These are phyloP conservation scores for Dendrolimus houi DNA, from an alignment of 2,888 invertebrate genomes.

Conservation along the genomic window DNA sequence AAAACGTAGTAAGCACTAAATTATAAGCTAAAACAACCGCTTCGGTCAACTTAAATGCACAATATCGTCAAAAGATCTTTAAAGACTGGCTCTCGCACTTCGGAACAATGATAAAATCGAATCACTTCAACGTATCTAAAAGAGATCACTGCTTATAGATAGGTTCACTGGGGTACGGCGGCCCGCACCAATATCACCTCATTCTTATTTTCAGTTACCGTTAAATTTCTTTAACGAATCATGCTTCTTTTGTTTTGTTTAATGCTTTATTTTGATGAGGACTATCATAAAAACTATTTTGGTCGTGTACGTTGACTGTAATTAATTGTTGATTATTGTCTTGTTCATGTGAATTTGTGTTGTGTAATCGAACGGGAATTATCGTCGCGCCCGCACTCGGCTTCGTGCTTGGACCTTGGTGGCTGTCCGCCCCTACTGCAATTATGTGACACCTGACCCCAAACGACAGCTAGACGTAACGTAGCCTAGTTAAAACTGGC, in stretches of 20 bases:
- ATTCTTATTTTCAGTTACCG: slow-evolving; percentile 32
- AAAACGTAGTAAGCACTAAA: slow-evolving; percentile 40
- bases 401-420: slow-evolving; percentile 57
- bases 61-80: slow-evolving; percentile 12
- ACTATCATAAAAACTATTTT: slow-evolving; percentile 70
- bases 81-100: slow-evolving; percentile 13
- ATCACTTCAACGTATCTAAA: background rate
- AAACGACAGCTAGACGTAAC: slow-evolving; percentile 52
- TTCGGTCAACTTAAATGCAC: slow-evolving; percentile 32
- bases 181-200: slow-evolving; percentile 55
- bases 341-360: slow-evolving; percentile 76
- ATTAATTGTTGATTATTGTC: slow-evolving; percentile 58
- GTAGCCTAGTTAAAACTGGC: slow-evolving; percentile 63
- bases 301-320: slow-evolving; percentile 68
- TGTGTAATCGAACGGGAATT: slow-evolving; percentile 57
- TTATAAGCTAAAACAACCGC: slow-evolving; percentile 30
- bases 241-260: slow-evolving; percentile 56
- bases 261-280: slow-evolving; percentile 44
- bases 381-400: slow-evolving; percentile 69
- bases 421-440: slow-evolving; percentile 47
- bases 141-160: background rate
- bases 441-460: slow-evolving; percentile 53
- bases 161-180: slow-evolving; percentile 26
- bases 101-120: background rate
- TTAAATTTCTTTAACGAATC: slow-evolving; percentile 40